These are phyloP conservation scores for Cinclus mexicanus DNA, from an alignment of 2,113 vertebrate species.

Conservation along the genomic window DNA sequence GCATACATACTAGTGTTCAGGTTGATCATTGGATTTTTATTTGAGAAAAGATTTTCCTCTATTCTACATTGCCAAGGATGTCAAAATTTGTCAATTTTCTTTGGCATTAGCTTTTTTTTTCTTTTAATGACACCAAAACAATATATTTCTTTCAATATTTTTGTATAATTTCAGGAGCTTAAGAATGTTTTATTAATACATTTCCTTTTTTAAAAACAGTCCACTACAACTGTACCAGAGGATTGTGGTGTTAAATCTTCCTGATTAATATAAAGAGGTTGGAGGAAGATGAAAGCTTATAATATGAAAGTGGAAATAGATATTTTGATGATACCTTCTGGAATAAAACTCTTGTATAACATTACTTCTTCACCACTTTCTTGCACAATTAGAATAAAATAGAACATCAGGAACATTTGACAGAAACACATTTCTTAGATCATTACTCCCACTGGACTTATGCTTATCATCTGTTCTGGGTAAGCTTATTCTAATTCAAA, in stretches of 20 bases:
- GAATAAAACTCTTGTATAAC: neutral
- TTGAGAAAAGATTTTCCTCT: neutral
- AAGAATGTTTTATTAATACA: neutral
- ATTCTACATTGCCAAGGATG: neutral
- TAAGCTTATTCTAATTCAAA: neutral
- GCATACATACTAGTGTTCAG: neutral
- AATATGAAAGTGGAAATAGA: neutral
- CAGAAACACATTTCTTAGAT: neutral
- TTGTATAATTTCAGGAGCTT: neutral
- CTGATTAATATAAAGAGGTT: neutral
- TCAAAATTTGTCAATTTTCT: neutral
- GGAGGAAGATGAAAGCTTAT: neutral
- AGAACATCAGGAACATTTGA: neutral
- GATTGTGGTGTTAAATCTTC: neutral
- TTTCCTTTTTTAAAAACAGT: neutral
- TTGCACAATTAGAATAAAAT: neutral
- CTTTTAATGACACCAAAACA: neutral
- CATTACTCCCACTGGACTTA: neutral
- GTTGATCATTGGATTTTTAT: neutral
- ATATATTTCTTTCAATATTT: neutral
- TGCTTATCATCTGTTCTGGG: neutral
- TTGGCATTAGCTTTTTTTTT: neutral
- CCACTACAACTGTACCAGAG: neutral
- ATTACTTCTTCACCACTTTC: neutral
- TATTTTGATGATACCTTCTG: neutral